These are phyloP conservation scores for Drosophila aff. DNA, from an alignment of 1,140 invertebrate species.

Conservation along the genomic window DNA sequence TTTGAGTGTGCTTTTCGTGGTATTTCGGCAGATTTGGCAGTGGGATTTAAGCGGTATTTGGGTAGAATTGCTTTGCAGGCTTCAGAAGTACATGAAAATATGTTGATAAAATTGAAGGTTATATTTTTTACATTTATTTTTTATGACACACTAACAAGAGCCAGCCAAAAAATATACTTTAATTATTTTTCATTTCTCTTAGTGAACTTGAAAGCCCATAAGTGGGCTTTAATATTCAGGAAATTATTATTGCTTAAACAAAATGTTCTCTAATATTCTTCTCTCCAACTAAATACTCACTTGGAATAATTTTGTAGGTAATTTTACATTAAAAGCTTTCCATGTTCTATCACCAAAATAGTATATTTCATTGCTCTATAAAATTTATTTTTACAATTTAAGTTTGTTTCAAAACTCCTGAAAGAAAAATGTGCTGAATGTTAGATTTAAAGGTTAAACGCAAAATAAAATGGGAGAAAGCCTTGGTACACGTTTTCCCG, in stretches of 20 bases:
- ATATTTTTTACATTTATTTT: not conserved
- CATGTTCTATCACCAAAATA: slow-evolving; percentile 1
- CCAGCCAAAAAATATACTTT: slow-evolving; percentile 14
- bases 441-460: not conserved
- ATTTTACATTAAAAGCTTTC: not conserved
- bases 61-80: too few species aligned
- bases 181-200: not conserved
- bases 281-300: not conserved
- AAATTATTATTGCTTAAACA: too few species aligned
- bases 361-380: slow-evolving; percentile 3
- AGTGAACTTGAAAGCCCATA: not conserved
- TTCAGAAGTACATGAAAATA: too few species aligned
- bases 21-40: too few species aligned
- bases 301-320: not conserved
- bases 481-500: not conserved
- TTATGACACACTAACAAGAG: not conserved
- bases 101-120: too few species aligned
- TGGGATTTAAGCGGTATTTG: too few species aligned
- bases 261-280: too few species aligned
- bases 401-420: not conserved
- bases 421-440: not conserved
- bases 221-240: not conserved
- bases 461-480: not conserved
- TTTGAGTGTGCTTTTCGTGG: too few species aligned
- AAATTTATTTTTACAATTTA: slow-evolving; percentile 2